These are phyloP conservation scores for Tetropium fuscum DNA, from an alignment of 2,888 invertebrate species.

Conservation along the genomic window DNA sequence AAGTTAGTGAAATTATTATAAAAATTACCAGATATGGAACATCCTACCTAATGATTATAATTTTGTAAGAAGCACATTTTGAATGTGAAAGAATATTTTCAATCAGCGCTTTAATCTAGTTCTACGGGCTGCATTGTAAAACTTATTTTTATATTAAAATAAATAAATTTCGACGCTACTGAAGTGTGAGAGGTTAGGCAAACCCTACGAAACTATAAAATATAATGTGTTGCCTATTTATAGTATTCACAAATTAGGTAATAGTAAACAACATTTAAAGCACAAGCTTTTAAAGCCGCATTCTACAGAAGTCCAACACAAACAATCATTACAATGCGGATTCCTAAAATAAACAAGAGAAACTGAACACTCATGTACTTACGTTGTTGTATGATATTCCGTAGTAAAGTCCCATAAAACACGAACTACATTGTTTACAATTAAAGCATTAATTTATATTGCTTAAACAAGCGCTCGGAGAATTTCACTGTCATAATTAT, in stretches of 20 bases:
- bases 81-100: no score
- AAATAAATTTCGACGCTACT: no score
- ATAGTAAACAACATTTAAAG: background rate
- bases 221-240: slow-evolving; percentile 17
- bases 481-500: slow-evolving; percentile 8
- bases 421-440: slow-evolving; percentile 37
- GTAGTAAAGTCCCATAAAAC: background rate
- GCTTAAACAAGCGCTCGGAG: background rate
- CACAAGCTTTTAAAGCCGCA: background rate
- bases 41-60: no score
- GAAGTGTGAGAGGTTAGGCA: no score
- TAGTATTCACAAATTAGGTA: background rate
- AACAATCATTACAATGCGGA: slow-evolving; percentile 1
- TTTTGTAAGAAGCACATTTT: no score
- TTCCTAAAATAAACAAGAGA: background rate
- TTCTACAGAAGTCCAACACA: background rate
- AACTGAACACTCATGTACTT: slow-evolving; percentile 2
- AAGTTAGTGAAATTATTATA: no score
- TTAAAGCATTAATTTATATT: slow-evolving; percentile 11
- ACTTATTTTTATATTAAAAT: no score
- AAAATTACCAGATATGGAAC: no score
- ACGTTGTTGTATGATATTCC: slow-evolving; percentile 3
- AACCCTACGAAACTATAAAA: background rate
- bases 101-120: no score
- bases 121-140: no score